phyloP scores from a whole-genome alignment of 1,140 invertebrate species.

The Rhyacophila brunnea region DNA sequence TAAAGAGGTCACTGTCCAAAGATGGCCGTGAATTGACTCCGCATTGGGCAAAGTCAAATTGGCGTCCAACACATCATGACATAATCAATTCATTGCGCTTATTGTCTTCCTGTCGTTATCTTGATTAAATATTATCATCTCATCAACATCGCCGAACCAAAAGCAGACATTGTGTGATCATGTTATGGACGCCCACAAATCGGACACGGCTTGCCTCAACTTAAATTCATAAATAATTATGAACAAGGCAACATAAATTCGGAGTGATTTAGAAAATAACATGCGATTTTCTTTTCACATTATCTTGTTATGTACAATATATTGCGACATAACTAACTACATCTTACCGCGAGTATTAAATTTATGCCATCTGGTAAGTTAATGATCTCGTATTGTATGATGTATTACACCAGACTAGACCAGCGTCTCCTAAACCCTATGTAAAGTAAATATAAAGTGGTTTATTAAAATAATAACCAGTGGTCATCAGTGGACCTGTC shows the following conservation, averaged over 20 bases:
- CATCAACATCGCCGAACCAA: constrained; percentile 7
- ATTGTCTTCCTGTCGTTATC: constrained; percentile 34
- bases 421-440: too few species aligned
- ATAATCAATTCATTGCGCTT: constrained; percentile 35
- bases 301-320: too few species aligned
- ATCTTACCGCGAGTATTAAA: too few species aligned
- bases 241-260: not conserved
- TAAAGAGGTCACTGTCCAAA: constrained; percentile 34
- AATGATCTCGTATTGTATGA: too few species aligned
- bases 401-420: too few species aligned
- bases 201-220: constrained; percentile 4
- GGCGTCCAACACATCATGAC: constrained; percentile 32
- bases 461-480: too few species aligned
- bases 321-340: too few species aligned
- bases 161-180: constrained; percentile 7
- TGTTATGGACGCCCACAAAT: constrained; percentile 14
- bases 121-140: constrained; percentile 35
- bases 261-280: not conserved
- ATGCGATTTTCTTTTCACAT: constrained; percentile 1
- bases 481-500: too few species aligned
- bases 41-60: constrained; percentile 25
- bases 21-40: constrained; percentile 31
- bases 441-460: too few species aligned
- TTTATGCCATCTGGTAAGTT: too few species aligned
- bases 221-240: not conserved